Conservation (phyloP, 2,888 invertebrate species). For the Drosophila gaucha region DNA sequence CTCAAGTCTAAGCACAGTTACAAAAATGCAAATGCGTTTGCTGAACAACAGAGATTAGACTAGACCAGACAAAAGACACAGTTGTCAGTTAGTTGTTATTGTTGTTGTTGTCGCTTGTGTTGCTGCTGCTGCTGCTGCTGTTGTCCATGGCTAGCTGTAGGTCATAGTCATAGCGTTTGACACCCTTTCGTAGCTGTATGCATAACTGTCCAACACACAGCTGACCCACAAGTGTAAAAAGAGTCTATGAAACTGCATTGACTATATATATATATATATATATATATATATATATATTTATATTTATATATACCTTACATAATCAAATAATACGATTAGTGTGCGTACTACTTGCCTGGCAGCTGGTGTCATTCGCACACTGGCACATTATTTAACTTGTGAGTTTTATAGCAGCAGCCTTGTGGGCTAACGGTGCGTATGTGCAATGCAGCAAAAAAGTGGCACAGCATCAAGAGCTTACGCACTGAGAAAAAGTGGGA, state of each 20-base stretch:
- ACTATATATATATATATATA: not conserved
- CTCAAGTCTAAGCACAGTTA: constrained; percentile 46
- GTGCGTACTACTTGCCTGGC: constrained; percentile 14
- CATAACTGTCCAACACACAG: constrained; percentile 29
- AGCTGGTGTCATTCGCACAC: constrained; percentile 21
- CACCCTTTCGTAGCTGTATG: constrained; percentile 52
- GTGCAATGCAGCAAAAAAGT: constrained; percentile 42
- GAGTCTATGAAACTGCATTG: constrained; percentile 24
- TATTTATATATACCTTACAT: constrained; percentile 31
- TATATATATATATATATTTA: not conserved
- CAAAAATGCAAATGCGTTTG: constrained; percentile 64
- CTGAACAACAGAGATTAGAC: constrained; percentile 50
- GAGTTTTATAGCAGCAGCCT: constrained; percentile 7
- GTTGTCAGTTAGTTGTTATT: constrained; percentile 18
- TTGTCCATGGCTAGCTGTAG: constrained; percentile 44
- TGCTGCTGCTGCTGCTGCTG: not conserved
- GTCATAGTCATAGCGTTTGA: constrained; percentile 64
- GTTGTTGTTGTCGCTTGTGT: not conserved
- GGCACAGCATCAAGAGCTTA: constrained; percentile 5
- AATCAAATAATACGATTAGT: constrained; percentile 42
- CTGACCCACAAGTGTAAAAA: constrained; percentile 43
- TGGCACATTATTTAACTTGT: constrained; percentile 12
- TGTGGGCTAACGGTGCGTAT: constrained; percentile 56
- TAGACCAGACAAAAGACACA: constrained; percentile 53
- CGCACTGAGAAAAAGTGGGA: constrained; percentile 8